These are phyloP conservation scores for Hypsibius dujardini DNA, from an alignment of 1,140 invertebrate genomes.

Conservation along the genomic window DNA sequence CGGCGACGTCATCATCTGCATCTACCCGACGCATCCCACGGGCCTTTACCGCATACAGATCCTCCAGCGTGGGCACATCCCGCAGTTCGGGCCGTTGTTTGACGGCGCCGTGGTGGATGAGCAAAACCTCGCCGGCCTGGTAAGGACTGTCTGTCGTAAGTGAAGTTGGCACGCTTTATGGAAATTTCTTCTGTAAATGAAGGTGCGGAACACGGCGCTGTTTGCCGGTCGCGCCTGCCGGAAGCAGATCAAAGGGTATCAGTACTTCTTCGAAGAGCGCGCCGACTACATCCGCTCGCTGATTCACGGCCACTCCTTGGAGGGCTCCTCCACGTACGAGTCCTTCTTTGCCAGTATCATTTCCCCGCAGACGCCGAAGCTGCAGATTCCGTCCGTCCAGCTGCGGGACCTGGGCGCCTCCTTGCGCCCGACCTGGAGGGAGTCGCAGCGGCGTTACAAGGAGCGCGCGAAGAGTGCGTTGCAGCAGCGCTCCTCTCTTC, in stretches of 20 bases:
- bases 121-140: constrained; percentile 61
- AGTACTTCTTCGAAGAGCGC: constrained; percentile 15
- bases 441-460: constrained; percentile 1
- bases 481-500: background rate
- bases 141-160: constrained; percentile 49
- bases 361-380: constrained; percentile 2
- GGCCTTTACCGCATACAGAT: constrained; percentile 62
- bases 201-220: constrained; percentile 25
- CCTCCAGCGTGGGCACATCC: constrained; percentile 62
- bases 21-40: constrained; percentile 67
- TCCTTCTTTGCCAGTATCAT: background rate
- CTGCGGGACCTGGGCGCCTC: background rate
- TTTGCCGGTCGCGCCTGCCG: constrained; percentile 26
- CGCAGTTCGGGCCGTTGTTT: constrained; percentile 86
- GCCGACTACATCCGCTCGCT: constrained; percentile 3
- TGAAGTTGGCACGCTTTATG: constrained; percentile 28
- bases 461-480: background rate
- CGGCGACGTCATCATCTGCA: constrained; percentile 91
- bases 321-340: background rate
- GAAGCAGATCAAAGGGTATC: background rate
- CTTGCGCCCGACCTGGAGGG: constrained; percentile 2
- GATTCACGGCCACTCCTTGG: background rate
- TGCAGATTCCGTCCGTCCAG: background rate
- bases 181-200: too few relatives aligned
- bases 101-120: constrained; percentile 78